Evolutionary conservation across 2,113 vertebrate genomes (phyloP), one percentile per base, ranked within the genome.

Genomic region (Cyprinodon tularosa): DNA sequence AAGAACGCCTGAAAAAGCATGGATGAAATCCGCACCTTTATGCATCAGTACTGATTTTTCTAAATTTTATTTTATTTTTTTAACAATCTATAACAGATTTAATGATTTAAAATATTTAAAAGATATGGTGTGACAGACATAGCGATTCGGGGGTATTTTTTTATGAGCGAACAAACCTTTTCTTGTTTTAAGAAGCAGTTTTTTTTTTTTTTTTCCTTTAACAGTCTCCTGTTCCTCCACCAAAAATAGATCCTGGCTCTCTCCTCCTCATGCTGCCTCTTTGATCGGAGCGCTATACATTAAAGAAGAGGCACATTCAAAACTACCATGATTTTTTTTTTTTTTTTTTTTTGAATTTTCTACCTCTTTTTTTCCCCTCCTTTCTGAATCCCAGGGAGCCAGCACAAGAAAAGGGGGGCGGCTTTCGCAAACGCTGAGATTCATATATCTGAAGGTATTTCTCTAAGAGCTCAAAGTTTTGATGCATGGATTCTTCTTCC

Each of bases 361-460:
- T 76, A 71, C 77, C 79, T 86, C 65, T 82, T 86, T 84, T 76
- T 87, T 67, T 83, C 80, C 77, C 44, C 44, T 22, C 38, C 85
- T 36, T 79, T 92, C 67, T 91, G 81, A 92, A 82, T 80, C 89
- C 74, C 89, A 92, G 90, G 90, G 74, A 82, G 85, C 87, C 92
- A 89, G 78, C 88, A 90, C 89, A 93, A 83, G 91, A 93, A 91
- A 91, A 92, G 92, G 82, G 92, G 91, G 81, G 86, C 88, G 68
- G 72, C 89, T 86, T 93, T 92, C 84, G 91, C 92, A 82, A 89
- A 93, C 62, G 85, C 86, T 71, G 92, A 93, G 88, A 91, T 80
- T 88, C 91, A 93, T 87, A 90, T 92, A 88, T 91, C 91, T 78
- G 92, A 93, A 93, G 92, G 92, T 93, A 93, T 91, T 90, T 85